These are phyloP conservation scores for Cynocephalus volans DNA, from an alignment of 2,113 vertebrate genomes.

Conservation along the genomic window DNA sequence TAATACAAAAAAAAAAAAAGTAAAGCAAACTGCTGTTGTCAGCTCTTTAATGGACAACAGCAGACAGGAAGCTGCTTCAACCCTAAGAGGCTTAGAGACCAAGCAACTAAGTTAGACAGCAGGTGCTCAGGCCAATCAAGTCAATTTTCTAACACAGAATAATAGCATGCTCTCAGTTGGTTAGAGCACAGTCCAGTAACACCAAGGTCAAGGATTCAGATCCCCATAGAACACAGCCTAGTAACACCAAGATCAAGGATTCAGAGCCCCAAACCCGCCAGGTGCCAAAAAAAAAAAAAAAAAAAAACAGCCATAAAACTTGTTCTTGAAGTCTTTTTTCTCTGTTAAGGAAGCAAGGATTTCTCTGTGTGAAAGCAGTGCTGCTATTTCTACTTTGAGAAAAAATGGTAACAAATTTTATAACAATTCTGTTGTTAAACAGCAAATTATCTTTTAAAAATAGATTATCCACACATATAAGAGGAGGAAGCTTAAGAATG, in stretches of 20 bases:
- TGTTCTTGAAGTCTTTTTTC: not conserved
- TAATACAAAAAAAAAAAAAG: not conserved
- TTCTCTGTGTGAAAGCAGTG: conserved; percentile 70
- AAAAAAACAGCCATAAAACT: not conserved
- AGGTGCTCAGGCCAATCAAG: conserved; percentile 45
- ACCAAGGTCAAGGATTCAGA: no score
- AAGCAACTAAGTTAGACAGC: conserved; percentile 39
- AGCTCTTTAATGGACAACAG: not conserved
- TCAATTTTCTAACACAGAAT: conserved; percentile 15
- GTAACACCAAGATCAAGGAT: no score
- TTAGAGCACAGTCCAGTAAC: no score
- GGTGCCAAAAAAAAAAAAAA: no score
- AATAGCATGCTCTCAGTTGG: not conserved
- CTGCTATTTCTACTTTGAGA: conserved; percentile 67
- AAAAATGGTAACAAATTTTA: conserved; percentile 61
- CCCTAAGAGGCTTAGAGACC: conserved; percentile 22
- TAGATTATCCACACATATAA: conserved; percentile 82
- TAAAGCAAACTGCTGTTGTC: not conserved
- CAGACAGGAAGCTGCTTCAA: conserved; percentile 52
- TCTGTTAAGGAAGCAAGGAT: conserved; percentile 5
- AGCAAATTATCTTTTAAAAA: conserved; percentile 74
- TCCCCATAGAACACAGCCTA: no score
- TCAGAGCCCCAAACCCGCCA: no score
- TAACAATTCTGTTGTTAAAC: conserved; percentile 76
- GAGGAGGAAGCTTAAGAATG: conserved; percentile 84